These are phyloP conservation scores for Iselma pallidipennis DNA, from an alignment of 2,888 invertebrate species.

Conservation along the genomic window DNA sequence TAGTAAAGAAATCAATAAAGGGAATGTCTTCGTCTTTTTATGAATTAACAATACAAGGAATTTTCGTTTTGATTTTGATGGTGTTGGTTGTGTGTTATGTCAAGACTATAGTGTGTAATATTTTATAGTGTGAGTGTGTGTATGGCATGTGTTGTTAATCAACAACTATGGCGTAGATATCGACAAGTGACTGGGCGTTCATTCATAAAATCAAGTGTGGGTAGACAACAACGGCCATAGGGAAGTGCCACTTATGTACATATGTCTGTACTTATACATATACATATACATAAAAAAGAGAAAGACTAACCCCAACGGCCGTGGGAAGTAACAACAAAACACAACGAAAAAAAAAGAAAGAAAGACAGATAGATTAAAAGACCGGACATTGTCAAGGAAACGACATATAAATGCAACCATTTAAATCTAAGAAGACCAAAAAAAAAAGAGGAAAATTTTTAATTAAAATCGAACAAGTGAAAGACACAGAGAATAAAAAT, in stretches of 20 bases:
- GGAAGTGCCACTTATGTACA: conserved; percentile 6
- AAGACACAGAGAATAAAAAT: no score
- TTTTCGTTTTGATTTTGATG: no score
- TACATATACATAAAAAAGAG: background rate
- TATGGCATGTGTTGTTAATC: conserved; percentile 1
- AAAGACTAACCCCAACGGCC: background rate
- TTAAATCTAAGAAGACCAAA: no score
- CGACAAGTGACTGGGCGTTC: conserved; percentile 7
- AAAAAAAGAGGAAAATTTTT: no score
- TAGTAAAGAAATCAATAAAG: no score
- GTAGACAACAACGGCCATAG: background rate
- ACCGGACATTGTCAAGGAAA: no score
- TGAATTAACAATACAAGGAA: no score
- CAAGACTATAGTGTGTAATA: no score
- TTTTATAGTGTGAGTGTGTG: background rate
- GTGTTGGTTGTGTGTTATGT: no score
- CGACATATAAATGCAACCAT: no score
- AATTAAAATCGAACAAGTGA: no score
- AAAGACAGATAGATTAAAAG: background rate
- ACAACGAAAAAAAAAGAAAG: background rate
- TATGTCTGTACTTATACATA: background rate
- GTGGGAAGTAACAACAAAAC: background rate
- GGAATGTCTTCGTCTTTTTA: no score
- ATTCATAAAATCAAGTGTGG: conserved; percentile 6
- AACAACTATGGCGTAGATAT: background rate